Evolutionary conservation across 2,797 vertebrate genomes (phyloP).

Genomic region (Propithecus deckenii): DNA sequence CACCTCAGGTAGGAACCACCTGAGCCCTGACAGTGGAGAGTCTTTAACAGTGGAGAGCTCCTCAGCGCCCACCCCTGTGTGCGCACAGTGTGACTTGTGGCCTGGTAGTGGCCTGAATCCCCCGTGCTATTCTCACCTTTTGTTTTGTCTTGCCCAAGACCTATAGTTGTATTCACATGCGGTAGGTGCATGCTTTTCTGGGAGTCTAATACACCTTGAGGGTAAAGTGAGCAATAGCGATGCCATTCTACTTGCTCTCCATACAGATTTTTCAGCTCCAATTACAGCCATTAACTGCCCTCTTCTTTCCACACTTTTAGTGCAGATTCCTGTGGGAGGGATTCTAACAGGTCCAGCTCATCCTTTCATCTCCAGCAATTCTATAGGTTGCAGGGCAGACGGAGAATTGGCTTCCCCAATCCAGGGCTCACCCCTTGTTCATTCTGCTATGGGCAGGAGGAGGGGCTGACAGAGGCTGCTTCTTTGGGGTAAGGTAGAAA

Average conservation of each 20-base stretch:
- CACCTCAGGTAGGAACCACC: background rate
- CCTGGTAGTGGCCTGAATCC: background rate
- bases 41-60: background rate
- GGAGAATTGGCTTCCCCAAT: background rate
- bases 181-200: background rate
- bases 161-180: background rate
- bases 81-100: background rate
- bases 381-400: background rate
- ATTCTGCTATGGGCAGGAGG: background rate
- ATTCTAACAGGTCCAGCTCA: background rate
- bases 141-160: background rate
- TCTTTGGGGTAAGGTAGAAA: background rate
- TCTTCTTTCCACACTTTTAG: background rate
- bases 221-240: background rate
- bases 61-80: background rate
- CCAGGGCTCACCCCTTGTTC: background rate
- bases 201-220: background rate
- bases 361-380: background rate
- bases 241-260: background rate
- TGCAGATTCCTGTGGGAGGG: background rate
- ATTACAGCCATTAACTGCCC: background rate
- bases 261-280: background rate
- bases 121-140: background rate
- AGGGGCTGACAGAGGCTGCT: background rate
- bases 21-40: background rate